These are phyloP conservation scores for Avahi laniger DNA, from an alignment of 2,797 vertebrate genomes.

Conservation along the genomic window DNA sequence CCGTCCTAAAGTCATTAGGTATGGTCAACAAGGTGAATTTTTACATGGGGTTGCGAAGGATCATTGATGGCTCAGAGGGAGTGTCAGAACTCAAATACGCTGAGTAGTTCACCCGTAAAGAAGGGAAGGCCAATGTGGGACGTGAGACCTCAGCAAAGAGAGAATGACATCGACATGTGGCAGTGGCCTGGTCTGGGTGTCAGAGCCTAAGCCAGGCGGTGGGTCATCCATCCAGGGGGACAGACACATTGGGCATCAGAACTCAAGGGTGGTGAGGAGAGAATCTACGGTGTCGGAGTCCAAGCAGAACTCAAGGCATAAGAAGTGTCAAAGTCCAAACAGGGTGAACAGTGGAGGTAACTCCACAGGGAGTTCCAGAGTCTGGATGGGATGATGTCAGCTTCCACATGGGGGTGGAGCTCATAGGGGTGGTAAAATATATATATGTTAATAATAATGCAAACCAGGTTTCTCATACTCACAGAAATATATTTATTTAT, in stretches of 20 bases:
- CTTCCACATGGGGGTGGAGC: background rate
- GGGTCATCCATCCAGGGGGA: too few relatives aligned
- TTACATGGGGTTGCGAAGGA: background rate
- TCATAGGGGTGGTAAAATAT: too few relatives aligned
- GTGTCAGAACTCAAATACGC: background rate
- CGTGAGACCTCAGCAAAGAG: background rate
- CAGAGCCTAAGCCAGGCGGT: background rate
- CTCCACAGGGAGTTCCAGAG: background rate
- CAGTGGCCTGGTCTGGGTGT: background rate
- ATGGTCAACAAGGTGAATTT: background rate
- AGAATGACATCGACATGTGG: accelerated
- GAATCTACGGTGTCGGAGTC: background rate
- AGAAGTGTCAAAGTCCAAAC: background rate
- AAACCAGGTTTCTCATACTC: background rate
- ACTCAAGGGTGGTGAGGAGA: background rate
- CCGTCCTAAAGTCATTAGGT: background rate
- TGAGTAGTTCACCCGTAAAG: background rate
- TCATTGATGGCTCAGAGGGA: background rate
- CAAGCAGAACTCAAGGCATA: background rate
- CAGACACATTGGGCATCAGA: background rate
- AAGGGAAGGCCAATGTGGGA: background rate
- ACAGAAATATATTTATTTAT: background rate
- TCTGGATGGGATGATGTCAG: background rate
- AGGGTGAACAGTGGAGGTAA: background rate
- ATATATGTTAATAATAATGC: background rate